Conservation (phyloP, 2,888 invertebrate species). For the Parnassius orleans region DNA sequence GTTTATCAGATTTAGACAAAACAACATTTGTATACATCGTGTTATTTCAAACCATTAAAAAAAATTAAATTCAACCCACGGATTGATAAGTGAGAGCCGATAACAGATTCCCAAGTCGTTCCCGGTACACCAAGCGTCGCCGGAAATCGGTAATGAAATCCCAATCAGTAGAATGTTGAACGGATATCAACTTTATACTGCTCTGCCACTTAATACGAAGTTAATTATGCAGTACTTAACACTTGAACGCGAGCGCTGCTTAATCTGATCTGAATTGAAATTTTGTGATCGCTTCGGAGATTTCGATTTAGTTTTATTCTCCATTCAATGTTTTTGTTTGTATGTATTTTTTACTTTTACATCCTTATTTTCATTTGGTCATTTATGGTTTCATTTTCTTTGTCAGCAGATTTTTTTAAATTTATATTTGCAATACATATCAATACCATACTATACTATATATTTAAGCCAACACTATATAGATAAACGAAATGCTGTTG, state of each 20-base stretch:
- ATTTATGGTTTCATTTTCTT: too few relatives aligned
- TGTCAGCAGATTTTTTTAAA: too few relatives aligned
- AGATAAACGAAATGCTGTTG: too few relatives aligned
- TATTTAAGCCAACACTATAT: too few relatives aligned
- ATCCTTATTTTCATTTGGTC: neutral
- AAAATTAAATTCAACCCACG: conserved; percentile 11
- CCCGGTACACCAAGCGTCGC: conserved; percentile 20
- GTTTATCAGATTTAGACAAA: conserved; percentile 5
- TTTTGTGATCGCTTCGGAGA: conserved; percentile 7
- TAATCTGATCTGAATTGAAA: conserved; percentile 14
- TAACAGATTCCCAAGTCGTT: conserved; percentile 25
- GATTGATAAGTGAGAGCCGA: conserved; percentile 13
- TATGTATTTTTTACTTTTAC: neutral
- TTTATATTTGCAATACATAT: too few relatives aligned
- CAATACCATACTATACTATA: too few relatives aligned
- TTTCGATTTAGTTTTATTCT: neutral
- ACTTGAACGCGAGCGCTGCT: conserved; percentile 1
- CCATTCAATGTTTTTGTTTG: neutral
- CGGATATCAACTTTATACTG: conserved; percentile 25
- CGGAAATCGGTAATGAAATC: conserved; percentile 27
- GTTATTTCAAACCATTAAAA: conserved; percentile 11
- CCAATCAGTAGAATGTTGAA: conserved; percentile 15
- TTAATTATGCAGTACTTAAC: conserved; percentile 27
- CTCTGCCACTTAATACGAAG: conserved; percentile 20
- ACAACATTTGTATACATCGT: neutral